Conservation (phyloP, 2,113 vertebrate genomes). For the Pseudopodoces humilis region DNA sequence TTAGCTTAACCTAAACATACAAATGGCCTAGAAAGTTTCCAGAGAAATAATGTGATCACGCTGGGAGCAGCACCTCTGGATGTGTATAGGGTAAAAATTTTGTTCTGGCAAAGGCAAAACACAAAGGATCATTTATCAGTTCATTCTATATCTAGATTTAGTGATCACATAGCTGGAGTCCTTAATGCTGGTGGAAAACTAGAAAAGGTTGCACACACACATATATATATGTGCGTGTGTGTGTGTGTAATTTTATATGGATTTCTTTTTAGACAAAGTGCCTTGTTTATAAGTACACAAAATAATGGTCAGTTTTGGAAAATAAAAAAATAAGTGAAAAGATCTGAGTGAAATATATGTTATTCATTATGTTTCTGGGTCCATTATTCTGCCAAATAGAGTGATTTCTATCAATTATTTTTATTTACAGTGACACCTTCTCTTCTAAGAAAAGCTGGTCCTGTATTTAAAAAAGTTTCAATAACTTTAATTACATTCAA, state of each 20-base stretch:
- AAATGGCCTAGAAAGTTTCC: not conserved
- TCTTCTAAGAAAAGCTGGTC: not conserved
- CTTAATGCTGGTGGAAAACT: not conserved
- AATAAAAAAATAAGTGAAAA: not conserved
- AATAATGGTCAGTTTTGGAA: not conserved
- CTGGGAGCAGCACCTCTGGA: not conserved
- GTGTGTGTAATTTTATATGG: not conserved
- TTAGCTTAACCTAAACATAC: not conserved
- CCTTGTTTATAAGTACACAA: not conserved
- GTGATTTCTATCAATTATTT: not conserved
- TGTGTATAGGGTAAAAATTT: not conserved
- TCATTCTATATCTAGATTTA: not conserved
- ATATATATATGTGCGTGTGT: not conserved
- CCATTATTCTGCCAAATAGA: not conserved
- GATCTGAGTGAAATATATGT: not conserved
- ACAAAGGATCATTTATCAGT: not conserved
- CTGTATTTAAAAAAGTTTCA: not conserved
- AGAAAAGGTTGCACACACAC: not conserved
- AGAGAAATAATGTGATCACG: not conserved
- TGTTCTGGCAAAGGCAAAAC: not conserved
- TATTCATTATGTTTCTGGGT: not conserved
- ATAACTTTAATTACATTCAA: not conserved
- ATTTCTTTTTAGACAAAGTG: not conserved
- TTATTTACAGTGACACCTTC: accelerated
- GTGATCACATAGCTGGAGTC: not conserved